Base-by-base conservation (phyloP, 1,140 invertebrate species). In the Pachyrhynchus sulphureomaculatus region DNA sequence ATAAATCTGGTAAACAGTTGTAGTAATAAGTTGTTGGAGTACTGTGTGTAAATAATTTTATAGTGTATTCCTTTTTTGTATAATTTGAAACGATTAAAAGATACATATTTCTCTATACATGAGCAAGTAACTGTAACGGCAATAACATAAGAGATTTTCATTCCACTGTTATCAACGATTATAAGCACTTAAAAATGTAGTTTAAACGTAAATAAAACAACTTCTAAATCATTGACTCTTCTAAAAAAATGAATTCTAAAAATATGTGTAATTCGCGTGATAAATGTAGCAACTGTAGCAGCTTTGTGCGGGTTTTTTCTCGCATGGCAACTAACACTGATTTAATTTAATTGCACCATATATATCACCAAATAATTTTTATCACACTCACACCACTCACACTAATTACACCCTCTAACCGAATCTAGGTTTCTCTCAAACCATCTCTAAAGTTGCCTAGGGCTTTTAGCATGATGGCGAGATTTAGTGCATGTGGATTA, bases 391-490 rank as follows among this genome's bases (percentile, higher is more conserved):
- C 68, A 67, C 55, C 44, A 59, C 29, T 67, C 56, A 72, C 67
- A 66, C 65, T 29, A 39, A 66, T 62, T 51, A 59, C 62, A 68
- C 67, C 56, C 55, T 61, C 42, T 61, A 55, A 62, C 64, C 57
- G 54, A 65, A 51, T 59, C 53, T 73, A 73, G 68, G 68, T 62
- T 68, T 68, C 68, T 73, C 65, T 66, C 69, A 73, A 76, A 77
- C 76, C 77, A 78, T 78, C 76, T 78, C 76, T 77, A 67, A 78
- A 78, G 77, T 77, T 78, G 74, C 76, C 76, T 78, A 76, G 64
- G 66, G 74, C 72, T 74, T 76, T 65, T 66, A 62, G 69, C 68
- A 68, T 72, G 69, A 54, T 52, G 37, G 47, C 58, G 8, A 45
- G 37, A 18, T 49, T 47, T 55, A 41, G 55, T 62, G 65, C 65